Conservation (phyloP, 2,113 vertebrate species). For the Seriola quinqueradiata region DNA sequence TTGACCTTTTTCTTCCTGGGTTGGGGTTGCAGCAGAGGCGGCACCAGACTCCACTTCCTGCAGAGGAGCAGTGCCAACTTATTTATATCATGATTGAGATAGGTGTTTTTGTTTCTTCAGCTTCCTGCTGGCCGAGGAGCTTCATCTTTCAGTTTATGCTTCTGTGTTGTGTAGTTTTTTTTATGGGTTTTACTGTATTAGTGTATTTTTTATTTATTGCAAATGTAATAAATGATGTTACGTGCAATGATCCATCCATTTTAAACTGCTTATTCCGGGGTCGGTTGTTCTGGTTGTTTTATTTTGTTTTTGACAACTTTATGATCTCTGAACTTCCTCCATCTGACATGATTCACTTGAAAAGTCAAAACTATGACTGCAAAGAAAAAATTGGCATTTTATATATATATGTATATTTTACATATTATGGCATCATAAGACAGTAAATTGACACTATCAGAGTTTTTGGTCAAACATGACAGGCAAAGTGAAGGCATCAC, state of each 20-base stretch:
- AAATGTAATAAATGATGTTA: constrained; percentile 27
- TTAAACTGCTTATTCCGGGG: no score
- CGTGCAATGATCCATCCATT: no score
- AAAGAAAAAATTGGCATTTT: no score
- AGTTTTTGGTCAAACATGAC: no score
- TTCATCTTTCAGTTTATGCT: not conserved
- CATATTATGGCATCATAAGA: no score
- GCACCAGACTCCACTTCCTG: not conserved
- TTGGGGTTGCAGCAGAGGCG: not conserved
- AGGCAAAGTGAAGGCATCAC: no score
- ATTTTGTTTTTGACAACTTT: no score
- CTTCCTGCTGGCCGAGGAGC: constrained; percentile 49
- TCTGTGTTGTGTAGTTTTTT: not conserved
- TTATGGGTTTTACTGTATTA: not conserved
- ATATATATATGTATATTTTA: no score
- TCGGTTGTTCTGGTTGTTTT: no score
- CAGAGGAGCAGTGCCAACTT: not conserved
- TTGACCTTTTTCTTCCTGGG: not conserved
- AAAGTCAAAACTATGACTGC: no score
- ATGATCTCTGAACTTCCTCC: no score
- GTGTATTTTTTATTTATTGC: constrained; percentile 51
- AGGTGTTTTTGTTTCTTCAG: constrained; percentile 11
- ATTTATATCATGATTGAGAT: constrained; percentile 2
- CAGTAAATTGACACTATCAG: not conserved
- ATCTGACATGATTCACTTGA: no score